A percentile compares a stretch with the other conserved stretches of the same genome.
These are phyloP conservation scores for Tetragonisca angustula DNA, from an alignment of 2,888 invertebrate species.

Conservation along the genomic window DNA sequence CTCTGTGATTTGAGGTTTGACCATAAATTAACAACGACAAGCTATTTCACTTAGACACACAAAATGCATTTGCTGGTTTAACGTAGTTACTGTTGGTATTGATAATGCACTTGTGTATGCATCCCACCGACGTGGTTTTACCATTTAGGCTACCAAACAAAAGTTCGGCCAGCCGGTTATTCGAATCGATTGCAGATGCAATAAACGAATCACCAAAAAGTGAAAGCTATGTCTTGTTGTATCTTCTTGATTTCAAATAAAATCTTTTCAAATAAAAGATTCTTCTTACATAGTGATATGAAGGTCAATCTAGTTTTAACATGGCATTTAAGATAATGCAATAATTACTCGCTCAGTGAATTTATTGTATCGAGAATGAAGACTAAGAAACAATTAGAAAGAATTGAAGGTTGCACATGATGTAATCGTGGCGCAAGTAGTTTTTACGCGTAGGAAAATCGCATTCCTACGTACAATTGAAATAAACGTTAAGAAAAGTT, in stretches of 20 bases:
- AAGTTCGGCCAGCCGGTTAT: constrained; percentile 23
- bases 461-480: constrained; percentile 47
- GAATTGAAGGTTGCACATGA: constrained; percentile 46
- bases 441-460: constrained; percentile 50
- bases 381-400: constrained; percentile 4
- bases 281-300: not conserved
- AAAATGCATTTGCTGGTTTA: constrained; percentile 65
- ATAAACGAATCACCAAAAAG: not conserved
- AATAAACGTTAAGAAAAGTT: constrained; percentile 47
- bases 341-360: not conserved
- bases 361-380: not conserved
- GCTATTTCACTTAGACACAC: constrained; percentile 51
- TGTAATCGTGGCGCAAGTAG: constrained; percentile 52
- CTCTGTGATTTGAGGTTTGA: not conserved
- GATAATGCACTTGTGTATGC: constrained; percentile 63
- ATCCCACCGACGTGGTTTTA: constrained; percentile 52
- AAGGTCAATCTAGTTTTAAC: not conserved
- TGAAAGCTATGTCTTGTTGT: not conserved
- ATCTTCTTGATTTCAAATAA: not conserved
- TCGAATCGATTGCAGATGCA: not conserved
- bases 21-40: constrained; percentile 19
- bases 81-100: constrained; percentile 53
- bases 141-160: constrained; percentile 59
- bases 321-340: not conserved
- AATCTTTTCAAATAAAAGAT: not conserved